Conservation (phyloP, 2,797 vertebrate genomes). For the Dermochelys coriacea region DNA sequence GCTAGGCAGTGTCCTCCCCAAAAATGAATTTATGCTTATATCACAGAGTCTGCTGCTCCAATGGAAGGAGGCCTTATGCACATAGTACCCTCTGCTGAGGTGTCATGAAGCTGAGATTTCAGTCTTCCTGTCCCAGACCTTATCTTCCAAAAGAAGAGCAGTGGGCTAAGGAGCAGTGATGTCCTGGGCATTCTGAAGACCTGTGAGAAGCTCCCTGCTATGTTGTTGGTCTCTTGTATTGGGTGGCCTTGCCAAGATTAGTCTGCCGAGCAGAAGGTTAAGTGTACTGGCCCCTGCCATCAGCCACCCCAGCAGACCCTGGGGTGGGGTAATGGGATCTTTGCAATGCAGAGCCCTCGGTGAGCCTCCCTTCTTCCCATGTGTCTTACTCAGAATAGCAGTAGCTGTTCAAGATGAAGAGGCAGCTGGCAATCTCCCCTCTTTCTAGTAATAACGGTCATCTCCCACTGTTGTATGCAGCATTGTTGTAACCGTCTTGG, state of each 20-base stretch:
- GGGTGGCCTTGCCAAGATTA: accelerated
- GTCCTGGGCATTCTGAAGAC: neutral
- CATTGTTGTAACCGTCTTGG: neutral
- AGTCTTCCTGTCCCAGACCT: too few relatives aligned
- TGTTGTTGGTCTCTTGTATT: neutral
- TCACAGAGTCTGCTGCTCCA: neutral
- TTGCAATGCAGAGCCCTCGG: neutral
- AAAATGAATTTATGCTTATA: neutral
- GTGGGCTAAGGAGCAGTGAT: neutral
- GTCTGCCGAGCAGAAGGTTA: neutral
- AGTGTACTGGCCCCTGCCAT: neutral
- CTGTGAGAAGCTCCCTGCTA: neutral
- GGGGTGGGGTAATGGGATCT: too few relatives aligned
- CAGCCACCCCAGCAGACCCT: neutral
- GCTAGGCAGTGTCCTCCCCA: neutral
- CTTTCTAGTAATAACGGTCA: neutral
- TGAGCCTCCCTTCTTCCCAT: neutral
- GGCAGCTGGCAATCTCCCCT: neutral
- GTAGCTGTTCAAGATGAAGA: neutral
- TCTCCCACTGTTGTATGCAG: neutral
- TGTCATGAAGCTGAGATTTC: neutral
- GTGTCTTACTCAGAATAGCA: neutral
- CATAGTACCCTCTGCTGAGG: neutral
- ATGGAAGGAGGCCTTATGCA: neutral
- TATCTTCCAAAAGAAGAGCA: neutral